A percentile compares a stretch with the other conserved stretches of the same genome.
Evolutionary conservation across 2,888 invertebrate genomes (phyloP).

Genomic region (Aspidapion aeneum): DNA sequence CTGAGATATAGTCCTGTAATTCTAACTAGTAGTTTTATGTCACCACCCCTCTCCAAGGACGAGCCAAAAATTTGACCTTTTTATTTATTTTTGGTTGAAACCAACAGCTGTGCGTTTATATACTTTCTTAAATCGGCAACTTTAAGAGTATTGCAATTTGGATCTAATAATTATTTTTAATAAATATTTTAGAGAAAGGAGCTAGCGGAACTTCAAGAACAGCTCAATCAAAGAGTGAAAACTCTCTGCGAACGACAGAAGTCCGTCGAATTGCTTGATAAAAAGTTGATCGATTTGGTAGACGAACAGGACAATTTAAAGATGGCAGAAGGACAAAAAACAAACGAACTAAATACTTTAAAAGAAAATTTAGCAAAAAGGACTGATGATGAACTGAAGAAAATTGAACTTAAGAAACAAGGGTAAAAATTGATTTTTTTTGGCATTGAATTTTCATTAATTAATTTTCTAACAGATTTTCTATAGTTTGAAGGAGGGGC

Average conservation of each 20-base stretch:
- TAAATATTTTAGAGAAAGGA: constrained; percentile 64
- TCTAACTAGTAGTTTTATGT: too few species aligned
- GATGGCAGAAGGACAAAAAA: constrained; percentile 18
- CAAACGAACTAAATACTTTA: constrained; percentile 39
- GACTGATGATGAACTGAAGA: constrained; percentile 51
- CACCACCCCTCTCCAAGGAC: too few species aligned
- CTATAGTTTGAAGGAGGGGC: too few species aligned
- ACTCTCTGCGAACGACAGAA: constrained; percentile 60
- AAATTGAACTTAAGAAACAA: constrained; percentile 53
- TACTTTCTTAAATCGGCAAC: too few species aligned
- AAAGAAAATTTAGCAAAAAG: constrained; percentile 48
- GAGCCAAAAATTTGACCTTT: too few species aligned
- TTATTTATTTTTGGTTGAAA: too few species aligned
- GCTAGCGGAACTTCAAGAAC: constrained; percentile 64
- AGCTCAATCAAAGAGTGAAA: constrained; percentile 61
- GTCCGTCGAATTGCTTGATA: constrained; percentile 67
- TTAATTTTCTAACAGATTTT: too few species aligned
- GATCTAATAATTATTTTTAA: too few species aligned
- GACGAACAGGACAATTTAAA: constrained; percentile 54
- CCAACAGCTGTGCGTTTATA: too few species aligned
- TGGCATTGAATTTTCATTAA: constrained; percentile 1
- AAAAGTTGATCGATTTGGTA: constrained; percentile 62
- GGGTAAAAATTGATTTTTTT: constrained; percentile 39
- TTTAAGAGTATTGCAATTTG: too few species aligned
- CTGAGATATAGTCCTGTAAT: too few species aligned